phyloP scores from a whole-genome alignment of 2,113 vertebrate species.

The Sander lucioperca region DNA sequence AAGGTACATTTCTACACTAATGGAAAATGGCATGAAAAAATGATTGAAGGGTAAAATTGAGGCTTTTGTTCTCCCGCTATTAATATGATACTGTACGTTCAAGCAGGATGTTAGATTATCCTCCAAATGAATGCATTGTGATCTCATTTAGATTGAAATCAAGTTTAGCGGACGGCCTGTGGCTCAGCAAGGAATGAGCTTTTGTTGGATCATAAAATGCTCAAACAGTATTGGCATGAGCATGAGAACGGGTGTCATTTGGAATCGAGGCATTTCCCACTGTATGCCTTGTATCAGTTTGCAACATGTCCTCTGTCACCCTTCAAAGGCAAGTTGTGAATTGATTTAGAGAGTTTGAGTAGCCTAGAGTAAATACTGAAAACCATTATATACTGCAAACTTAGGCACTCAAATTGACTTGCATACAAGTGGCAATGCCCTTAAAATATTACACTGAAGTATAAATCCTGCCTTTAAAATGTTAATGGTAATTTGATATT shows the following conservation, averaged over 20 bases:
- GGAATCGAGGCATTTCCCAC: background rate
- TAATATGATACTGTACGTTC: slow-evolving; percentile 3
- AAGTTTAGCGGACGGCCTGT: slow-evolving; percentile 19
- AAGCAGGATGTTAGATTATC: slow-evolving; percentile 20
- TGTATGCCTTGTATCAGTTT: background rate
- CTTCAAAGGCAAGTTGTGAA: background rate
- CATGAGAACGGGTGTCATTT: background rate
- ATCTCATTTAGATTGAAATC: slow-evolving; percentile 36
- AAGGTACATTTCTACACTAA: background rate
- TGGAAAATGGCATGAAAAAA: slow-evolving; percentile 1
- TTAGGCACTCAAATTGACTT: background rate
- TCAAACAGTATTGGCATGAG: slow-evolving; percentile 16
- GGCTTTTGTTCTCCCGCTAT: background rate
- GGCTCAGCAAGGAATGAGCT: slow-evolving; percentile 27
- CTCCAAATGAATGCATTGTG: slow-evolving; percentile 5
- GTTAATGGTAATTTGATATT: no score
- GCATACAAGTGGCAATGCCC: background rate
- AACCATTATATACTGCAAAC: background rate
- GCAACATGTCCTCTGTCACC: background rate
- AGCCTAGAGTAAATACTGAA: background rate
- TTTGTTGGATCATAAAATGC: slow-evolving; percentile 13
- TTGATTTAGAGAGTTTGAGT: background rate
- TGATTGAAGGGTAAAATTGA: background rate
- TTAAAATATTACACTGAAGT: background rate
- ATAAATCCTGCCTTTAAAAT: no score